Conservation (phyloP, 2,888 invertebrate species). For the Apotomis betuletana region DNA sequence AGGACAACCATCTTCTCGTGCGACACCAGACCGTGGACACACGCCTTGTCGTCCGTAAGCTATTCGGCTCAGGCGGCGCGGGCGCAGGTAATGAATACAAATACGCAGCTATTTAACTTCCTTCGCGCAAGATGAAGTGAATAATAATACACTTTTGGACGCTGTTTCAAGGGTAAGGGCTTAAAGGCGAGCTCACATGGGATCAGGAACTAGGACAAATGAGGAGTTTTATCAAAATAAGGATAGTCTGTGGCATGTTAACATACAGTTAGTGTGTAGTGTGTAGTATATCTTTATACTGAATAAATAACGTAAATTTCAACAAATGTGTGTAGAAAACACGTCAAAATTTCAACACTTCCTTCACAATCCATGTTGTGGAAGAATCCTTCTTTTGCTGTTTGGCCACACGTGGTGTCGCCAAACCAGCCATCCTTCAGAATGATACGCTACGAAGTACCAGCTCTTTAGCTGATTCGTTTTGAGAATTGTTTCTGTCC, state of each 20-base stretch:
- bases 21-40: conserved; percentile 24
- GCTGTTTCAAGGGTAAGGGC: conserved; percentile 62
- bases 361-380: too few species aligned
- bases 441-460: background rate
- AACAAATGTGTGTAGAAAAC: too few species aligned
- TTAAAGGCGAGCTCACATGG: conserved; percentile 55
- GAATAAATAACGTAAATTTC: too few species aligned
- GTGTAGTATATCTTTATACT: too few species aligned
- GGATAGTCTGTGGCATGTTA: background rate
- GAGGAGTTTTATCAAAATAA: background rate
- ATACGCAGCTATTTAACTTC: conserved; percentile 78
- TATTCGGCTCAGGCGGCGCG: conserved; percentile 67
- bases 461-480: background rate
- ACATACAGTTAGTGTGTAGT: background rate
- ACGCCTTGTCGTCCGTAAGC: conserved; percentile 49
- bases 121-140: conserved; percentile 65
- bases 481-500: background rate
- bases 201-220: conserved; percentile 10
- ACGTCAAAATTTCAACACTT: too few species aligned
- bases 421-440: background rate
- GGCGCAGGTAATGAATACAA: conserved; percentile 76
- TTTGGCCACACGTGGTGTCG: too few species aligned
- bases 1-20: background rate
- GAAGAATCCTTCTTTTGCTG: too few species aligned
- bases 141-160: conserved; percentile 60